Base-by-base conservation (phyloP, 2,888 invertebrate species). In the Bhutanitis thaidina region DNA sequence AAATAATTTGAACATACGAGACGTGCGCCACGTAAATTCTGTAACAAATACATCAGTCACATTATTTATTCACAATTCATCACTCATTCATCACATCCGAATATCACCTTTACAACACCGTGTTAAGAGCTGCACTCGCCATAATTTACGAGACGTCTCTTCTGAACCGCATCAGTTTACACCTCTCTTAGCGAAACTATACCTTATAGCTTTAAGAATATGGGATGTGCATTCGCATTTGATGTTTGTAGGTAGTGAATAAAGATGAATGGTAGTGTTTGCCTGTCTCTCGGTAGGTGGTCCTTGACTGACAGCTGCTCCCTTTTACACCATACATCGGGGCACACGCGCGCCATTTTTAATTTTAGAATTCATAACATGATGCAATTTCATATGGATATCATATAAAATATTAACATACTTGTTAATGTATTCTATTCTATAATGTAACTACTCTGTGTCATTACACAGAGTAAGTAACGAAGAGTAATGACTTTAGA, bases 231-330 rank as follows among this genome's bases (percentile, higher is more conserved):
- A 20, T 20, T 9, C 41, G 52, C 9, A 48, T 35, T 15, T 29
- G 36, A 39, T 32, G 45, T 34, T 35, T 51, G 70, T 63, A 62
- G 59, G 54, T 43, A 60, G 61, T 67, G 75, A 78, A 83, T 86
- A 84, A 84, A 85, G 85, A 86, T 81, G 83, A 84, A 87, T 85
- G 80, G 74, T 69, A 59, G 67, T 77, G 79, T 79, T 83, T 74
- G 77, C 62, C 67, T 77, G 79, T 79, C 83, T 74, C 77, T 64
- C 69, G 64, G 73, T 81, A 78, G 85, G 83, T 84, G 84, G 85
- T 80, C 82, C 73, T 69, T 84, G 86, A 85, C 77, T 77, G 82
- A 82, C 83, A 81, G 83, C 79, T 79, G 80, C 69, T 78, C 71
- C 69, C 71, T 77, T 82, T 72, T 64, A 69, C 73, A 67, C 62